These are phyloP conservation scores for Parochlus steinenii DNA, from an alignment of 2,888 invertebrate genomes.

Conservation along the genomic window DNA sequence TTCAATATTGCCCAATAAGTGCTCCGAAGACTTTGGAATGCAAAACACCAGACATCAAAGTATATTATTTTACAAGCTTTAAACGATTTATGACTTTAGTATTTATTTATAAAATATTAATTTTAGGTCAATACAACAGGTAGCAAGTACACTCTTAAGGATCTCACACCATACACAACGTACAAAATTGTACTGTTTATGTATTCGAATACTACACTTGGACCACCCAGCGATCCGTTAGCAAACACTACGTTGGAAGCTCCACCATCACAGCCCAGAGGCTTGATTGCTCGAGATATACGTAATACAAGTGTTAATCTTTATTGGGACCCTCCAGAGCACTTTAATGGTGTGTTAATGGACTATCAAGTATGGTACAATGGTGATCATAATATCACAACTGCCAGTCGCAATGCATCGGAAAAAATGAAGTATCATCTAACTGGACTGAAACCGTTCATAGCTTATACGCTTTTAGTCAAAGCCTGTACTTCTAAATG, in stretches of 20 bases:
- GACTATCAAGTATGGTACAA: conserved; percentile 12
- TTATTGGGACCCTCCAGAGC: conserved; percentile 46
- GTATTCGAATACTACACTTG: conserved; percentile 35
- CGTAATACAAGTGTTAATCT: conserved; percentile 43
- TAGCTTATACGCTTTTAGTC: conserved; percentile 12
- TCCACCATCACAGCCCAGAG: conserved; percentile 37
- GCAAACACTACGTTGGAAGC: conserved; percentile 54
- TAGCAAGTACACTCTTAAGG: conserved; percentile 36
- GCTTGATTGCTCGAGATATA: conserved; percentile 33
- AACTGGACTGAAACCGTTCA: conserved; percentile 10
- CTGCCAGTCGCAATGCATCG: background rate
- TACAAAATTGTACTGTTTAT: conserved; percentile 56
- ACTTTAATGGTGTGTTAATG: conserved; percentile 43
- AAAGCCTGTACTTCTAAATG: conserved; percentile 12
- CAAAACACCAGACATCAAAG: conserved; percentile 31
- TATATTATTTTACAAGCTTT: too few species aligned
- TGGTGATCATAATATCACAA: background rate
- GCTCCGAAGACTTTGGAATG: conserved; percentile 34
- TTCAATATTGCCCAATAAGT: conserved; percentile 54
- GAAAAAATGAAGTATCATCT: background rate
- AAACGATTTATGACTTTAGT: conserved; percentile 34
- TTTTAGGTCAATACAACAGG: conserved; percentile 17
- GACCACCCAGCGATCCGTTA: conserved; percentile 40
- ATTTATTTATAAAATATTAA: too few species aligned
- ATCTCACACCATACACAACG: conserved; percentile 54